Evolutionary conservation across 2,113 vertebrate species (phyloP), one percentile per base, ranked within the genome.

Genomic region (Cheirogaleus medius): DNA sequence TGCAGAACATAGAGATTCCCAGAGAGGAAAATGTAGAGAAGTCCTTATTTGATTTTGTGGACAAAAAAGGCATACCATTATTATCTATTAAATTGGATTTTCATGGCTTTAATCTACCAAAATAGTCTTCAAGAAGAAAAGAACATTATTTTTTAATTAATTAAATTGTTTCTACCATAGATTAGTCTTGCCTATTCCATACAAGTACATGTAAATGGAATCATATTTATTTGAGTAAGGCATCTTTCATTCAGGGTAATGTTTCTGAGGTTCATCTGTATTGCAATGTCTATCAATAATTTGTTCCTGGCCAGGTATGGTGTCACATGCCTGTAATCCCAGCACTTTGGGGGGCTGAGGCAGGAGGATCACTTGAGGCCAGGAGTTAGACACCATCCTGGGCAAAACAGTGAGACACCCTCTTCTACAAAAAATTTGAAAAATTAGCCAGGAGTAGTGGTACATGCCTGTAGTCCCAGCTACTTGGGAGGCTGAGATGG

Each of bases 41-140:
- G 44, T 69, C 63, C 44, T 64, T 49, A 29, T 42, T 81, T 89
- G 49, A 90, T 32, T 23, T 63, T 13, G 25, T 8, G 44, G 1
- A 5, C 10, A 39, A 1, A 29, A 20, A 42, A 34, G 9, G 49
- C 5, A 88, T 80, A 39, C 42, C 44, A 52, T 60, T 86, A 86
- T 2, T 68, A 25, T 52, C n/a, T 68, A 90, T 76, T 93, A 63
- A 91, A 37, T 82, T 69, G 54, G 81, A 14, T 69, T 90, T 92
- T 74, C 81, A 25, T 89, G 64, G 29, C 54, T 96, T 94, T 92
- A 91, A 87, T 77, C 66, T 29, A 81, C 39, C 39, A 74, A 78
- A 71, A 93, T 14, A 60, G 64, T 76, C 71, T 80, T 92, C 49
- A 39, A 66, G 58, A 85, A 96, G 56, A 86, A 89, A 12, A 90